These are phyloP conservation scores for Thecophora atra DNA, from an alignment of 2,888 invertebrate species.

Conservation along the genomic window DNA sequence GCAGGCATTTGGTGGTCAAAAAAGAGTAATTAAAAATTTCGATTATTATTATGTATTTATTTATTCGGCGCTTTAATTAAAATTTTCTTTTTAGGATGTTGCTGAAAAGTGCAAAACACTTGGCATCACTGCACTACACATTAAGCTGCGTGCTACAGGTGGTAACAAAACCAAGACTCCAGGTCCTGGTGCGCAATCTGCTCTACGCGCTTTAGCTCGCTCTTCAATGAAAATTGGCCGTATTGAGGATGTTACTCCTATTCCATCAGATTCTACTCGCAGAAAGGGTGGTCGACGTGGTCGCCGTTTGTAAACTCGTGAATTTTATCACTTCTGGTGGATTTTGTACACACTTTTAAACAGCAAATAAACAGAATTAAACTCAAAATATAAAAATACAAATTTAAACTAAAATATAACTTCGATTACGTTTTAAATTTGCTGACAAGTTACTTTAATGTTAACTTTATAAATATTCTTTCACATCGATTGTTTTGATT, in stretches of 20 bases:
- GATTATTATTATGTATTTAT: not conserved
- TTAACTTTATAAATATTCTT: no score
- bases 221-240: constrained; percentile 99
- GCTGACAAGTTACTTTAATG: no score
- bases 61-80: not conserved
- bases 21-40: no score
- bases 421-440: no score
- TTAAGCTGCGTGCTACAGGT: constrained; percentile 97
- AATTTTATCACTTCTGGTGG: constrained; percentile 30
- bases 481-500: no score
- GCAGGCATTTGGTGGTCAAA: not conserved
- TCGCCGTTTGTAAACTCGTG: constrained; percentile 88
- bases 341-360: constrained; percentile 25
- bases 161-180: constrained; percentile 99
- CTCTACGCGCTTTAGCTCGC: constrained; percentile 96
- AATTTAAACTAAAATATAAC: no score
- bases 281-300: constrained; percentile 99
- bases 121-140: constrained; percentile 97
- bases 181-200: constrained; percentile 98
- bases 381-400: not conserved
- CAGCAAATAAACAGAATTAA: not conserved
- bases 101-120: constrained; percentile 97
- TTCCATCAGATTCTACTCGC: constrained; percentile 98
- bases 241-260: constrained; percentile 99
- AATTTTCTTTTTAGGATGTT: constrained; percentile 78